A percentile compares a stretch with the other conserved stretches of the same genome.
phyloP scores from a whole-genome alignment of 2,113 vertebrate species.

The Vireo altiloquus region DNA sequence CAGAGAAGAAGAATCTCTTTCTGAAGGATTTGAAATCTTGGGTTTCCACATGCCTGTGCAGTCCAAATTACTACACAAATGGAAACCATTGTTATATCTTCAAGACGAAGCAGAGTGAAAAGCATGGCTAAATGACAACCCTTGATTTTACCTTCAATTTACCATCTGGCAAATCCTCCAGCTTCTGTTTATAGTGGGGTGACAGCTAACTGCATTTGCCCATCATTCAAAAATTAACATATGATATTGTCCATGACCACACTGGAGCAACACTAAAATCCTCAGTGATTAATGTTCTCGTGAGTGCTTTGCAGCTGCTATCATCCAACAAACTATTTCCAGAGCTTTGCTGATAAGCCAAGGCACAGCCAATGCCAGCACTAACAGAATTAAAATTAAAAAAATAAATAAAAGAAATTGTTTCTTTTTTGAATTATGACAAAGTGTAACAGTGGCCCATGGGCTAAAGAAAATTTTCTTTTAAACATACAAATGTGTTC shows the following conservation, averaged over 20 bases:
- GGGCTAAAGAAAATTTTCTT: background rate
- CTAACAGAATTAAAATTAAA: background rate
- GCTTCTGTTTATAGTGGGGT: background rate
- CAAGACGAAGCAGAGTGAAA: background rate
- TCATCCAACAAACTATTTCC: background rate
- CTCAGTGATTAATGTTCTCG: background rate
- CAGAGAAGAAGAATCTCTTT: background rate
- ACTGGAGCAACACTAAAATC: background rate
- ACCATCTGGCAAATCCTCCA: background rate
- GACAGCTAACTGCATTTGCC: background rate
- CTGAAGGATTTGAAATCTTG: background rate
- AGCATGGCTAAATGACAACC: background rate
- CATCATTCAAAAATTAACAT: background rate
- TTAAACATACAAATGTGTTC: background rate
- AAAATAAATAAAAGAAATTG: background rate
- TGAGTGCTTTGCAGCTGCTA: background rate
- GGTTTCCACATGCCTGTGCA: background rate
- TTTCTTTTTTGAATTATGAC: background rate
- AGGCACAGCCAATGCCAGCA: background rate
- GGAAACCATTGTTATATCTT: background rate
- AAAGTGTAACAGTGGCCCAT: background rate
- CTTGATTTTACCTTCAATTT: conserved; percentile 12
- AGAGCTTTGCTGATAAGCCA: background rate
- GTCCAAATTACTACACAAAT: background rate
- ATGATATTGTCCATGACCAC: background rate